A percentile compares a stretch with the other conserved stretches of the same genome.
Evolutionary conservation across 1,140 invertebrate genomes (phyloP).

Genomic region (Myzus persicae): DNA sequence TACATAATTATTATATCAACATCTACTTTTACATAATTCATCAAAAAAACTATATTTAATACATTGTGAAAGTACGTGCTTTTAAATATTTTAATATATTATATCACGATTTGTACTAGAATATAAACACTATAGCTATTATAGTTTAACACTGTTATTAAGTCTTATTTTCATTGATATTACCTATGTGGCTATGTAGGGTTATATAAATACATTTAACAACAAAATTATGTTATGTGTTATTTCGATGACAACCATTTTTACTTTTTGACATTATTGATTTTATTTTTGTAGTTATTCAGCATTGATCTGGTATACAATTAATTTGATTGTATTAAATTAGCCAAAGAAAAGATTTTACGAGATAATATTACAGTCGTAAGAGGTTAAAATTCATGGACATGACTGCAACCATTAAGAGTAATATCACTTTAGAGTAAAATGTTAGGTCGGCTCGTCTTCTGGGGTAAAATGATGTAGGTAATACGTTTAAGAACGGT

Average conservation of each 20-base stretch:
- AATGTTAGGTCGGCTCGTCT: neutral
- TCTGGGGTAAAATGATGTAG: neutral
- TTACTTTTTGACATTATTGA: neutral
- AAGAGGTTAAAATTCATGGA: neutral
- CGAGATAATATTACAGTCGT: neutral
- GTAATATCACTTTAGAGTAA: neutral
- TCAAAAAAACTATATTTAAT: neutral
- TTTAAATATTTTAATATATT: neutral
- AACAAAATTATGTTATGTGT: neutral
- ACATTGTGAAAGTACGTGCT: neutral
- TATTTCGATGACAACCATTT: neutral
- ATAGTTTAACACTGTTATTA: too few species aligned
- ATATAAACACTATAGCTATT: neutral
- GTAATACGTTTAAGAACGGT: neutral
- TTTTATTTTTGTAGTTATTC: neutral
- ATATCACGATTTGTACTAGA: neutral
- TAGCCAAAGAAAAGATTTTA: neutral
- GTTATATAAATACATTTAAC: too few species aligned
- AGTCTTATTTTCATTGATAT: too few species aligned
- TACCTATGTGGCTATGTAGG: too few species aligned
- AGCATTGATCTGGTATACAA: neutral
- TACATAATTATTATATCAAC: too few species aligned
- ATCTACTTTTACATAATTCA: too few species aligned
- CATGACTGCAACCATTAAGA: neutral
- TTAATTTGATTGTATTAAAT: neutral